A percentile compares a stretch with the other conserved stretches of the same genome.
These are phyloP conservation scores for Carpatolechia fugitivella DNA, from an alignment of 2,888 invertebrate genomes.

Conservation along the genomic window DNA sequence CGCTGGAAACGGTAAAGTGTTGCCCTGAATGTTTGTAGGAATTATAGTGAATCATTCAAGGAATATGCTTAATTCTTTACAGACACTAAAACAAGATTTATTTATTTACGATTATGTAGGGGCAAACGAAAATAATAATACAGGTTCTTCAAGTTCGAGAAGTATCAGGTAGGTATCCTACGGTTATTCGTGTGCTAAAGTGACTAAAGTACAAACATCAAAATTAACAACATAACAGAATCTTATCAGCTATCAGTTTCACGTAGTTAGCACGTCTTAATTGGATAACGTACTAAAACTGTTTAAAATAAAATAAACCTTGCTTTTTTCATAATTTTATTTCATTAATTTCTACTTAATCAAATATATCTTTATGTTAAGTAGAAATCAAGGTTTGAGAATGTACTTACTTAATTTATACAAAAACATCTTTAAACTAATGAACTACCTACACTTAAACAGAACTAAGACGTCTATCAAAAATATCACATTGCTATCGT, in stretches of 20 bases:
- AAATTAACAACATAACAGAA: not conserved
- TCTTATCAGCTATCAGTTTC: too few species aligned
- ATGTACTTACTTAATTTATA: not conserved
- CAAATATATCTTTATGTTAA: constrained; percentile 17
- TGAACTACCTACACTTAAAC: not conserved
- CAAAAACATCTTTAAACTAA: not conserved
- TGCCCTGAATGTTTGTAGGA: not conserved
- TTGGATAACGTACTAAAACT: too few species aligned
- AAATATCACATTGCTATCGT: constrained; percentile 35
- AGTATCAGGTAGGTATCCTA: not conserved
- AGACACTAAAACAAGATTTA: too few species aligned
- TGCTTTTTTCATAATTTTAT: not conserved
- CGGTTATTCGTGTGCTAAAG: not conserved
- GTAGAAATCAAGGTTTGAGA: constrained; percentile 47
- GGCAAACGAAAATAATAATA: too few species aligned
- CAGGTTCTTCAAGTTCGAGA: too few species aligned
- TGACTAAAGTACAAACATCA: not conserved
- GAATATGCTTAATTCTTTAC: too few species aligned
- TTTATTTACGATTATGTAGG: too few species aligned
- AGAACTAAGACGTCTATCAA: constrained; percentile 20
- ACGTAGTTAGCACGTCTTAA: too few species aligned
- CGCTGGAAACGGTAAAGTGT: not conserved
- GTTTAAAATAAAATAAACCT: not conserved
- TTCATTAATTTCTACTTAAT: constrained; percentile 12
- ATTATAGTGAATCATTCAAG: too few species aligned